A percentile compares a stretch with the other conserved stretches of the same genome.
These are phyloP conservation scores for Chouioia cunea DNA, from an alignment of 2,888 invertebrate genomes.

Conservation along the genomic window DNA sequence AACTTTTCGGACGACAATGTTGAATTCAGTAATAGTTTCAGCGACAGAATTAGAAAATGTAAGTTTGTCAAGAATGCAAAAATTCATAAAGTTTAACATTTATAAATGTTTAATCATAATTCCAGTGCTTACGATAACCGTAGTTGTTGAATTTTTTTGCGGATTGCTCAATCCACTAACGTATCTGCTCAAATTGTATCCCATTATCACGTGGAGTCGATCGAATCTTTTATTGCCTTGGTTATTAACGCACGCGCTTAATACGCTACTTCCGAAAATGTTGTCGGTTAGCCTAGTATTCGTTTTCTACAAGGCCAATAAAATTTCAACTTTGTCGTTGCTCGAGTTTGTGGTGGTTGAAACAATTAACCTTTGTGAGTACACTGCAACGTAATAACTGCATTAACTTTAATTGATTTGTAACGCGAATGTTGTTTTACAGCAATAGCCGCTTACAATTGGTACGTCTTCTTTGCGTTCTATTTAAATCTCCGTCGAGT, in stretches of 20 bases:
- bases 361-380: slow-evolving; percentile 54
- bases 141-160: slow-evolving; percentile 56
- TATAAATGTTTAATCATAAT: slow-evolving; percentile 1
- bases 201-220: slow-evolving; percentile 59
- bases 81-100: slow-evolving; percentile 21
- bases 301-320: slow-evolving; percentile 53
- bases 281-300: slow-evolving; percentile 52
- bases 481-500: slow-evolving; percentile 49
- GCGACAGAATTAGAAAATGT: slow-evolving; percentile 30
- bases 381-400: neutral
- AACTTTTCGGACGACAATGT: slow-evolving; percentile 24
- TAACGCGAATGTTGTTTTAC: slow-evolving; percentile 9
- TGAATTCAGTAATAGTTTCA: slow-evolving; percentile 33
- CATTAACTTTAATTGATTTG: neutral
- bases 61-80: slow-evolving; percentile 7
- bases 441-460: slow-evolving; percentile 57
- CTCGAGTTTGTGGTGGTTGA: slow-evolving; percentile 56
- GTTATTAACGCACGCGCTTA: slow-evolving; percentile 59
- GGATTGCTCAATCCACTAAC: slow-evolving; percentile 54
- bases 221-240: slow-evolving; percentile 60
- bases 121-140: slow-evolving; percentile 58
- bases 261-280: slow-evolving; percentile 58
- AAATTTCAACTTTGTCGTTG: slow-evolving; percentile 50
- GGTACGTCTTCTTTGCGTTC: slow-evolving; percentile 54
- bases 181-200: slow-evolving; percentile 58